Evolutionary conservation across 2,113 vertebrate species (phyloP).

Genomic region (Rhizomys pruinosus): DNA sequence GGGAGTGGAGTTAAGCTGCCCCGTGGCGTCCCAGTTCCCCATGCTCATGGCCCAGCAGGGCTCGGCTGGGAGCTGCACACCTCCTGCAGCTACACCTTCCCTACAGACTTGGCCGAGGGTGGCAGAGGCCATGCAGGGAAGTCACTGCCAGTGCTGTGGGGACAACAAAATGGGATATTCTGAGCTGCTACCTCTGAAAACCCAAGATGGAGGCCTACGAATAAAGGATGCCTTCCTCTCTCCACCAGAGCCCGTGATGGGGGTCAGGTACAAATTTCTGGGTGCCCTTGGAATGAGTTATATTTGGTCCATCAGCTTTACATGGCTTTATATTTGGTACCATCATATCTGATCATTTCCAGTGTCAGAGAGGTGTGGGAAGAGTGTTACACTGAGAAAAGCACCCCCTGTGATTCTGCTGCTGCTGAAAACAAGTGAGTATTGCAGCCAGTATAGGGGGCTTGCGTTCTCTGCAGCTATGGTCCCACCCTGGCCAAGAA

Average conservation of each 20-base stretch:
- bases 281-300: not conserved
- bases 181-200: not conserved
- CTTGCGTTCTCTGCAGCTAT: not conserved
- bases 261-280: not conserved
- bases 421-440: not conserved
- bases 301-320: not conserved
- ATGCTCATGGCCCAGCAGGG: not conserved
- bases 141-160: not conserved
- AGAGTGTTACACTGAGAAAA: not conserved
- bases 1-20: not conserved
- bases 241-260: not conserved
- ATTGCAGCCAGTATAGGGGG: not conserved
- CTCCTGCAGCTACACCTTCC: fast-evolving
- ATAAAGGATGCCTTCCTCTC: not conserved
- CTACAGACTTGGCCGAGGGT: fast-evolving
- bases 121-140: fast-evolving
- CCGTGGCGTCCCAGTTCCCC: not conserved
- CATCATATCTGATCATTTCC: not conserved
- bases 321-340: constrained; percentile 9
- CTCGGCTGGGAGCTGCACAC: not conserved
- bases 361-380: not conserved
- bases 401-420: constrained; percentile 16
- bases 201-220: not conserved
- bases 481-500: not conserved
- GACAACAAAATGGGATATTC: not conserved